These are phyloP conservation scores for Pseudomyrmex concolor DNA, from an alignment of 1,140 invertebrate species.

Conservation along the genomic window DNA sequence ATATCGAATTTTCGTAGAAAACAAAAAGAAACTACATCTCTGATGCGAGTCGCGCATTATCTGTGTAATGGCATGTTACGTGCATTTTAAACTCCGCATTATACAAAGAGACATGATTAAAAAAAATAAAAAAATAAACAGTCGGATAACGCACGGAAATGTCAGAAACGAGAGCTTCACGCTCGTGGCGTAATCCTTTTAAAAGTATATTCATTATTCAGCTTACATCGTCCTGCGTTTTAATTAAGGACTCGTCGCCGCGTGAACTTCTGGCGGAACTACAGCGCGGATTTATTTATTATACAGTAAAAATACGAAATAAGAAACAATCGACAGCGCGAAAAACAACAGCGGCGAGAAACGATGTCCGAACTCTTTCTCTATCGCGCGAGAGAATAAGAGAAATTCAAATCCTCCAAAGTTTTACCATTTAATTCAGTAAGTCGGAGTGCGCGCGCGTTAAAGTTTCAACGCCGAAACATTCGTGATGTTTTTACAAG, in stretches of 20 bases:
- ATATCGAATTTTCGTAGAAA: too few relatives aligned
- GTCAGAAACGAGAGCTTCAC: neutral
- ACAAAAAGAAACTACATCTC: too few relatives aligned
- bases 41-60: too few relatives aligned
- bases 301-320: too few relatives aligned
- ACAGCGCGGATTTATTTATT: too few relatives aligned
- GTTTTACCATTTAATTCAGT: constrained; percentile 41
- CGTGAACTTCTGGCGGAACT: constrained; percentile 4
- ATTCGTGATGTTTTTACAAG: neutral
- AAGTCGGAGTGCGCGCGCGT: constrained; percentile 17
- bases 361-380: constrained; percentile 15
- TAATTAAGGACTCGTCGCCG: constrained; percentile 29
- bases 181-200: constrained; percentile 15
- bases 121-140: neutral
- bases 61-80: too few relatives aligned
- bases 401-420: constrained; percentile 44
- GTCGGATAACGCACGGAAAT: neutral
- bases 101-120: too few relatives aligned
- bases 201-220: constrained; percentile 29
- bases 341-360: too few relatives aligned
- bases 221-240: neutral
- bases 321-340: too few relatives aligned
- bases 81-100: too few relatives aligned
- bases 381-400: neutral
- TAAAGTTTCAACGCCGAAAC: constrained; percentile 31